A percentile compares a stretch with the other conserved stretches of the same genome.
These are phyloP conservation scores for Cyrtodaria siliqua DNA, from an alignment of 2,888 invertebrate genomes.

Conservation along the genomic window DNA sequence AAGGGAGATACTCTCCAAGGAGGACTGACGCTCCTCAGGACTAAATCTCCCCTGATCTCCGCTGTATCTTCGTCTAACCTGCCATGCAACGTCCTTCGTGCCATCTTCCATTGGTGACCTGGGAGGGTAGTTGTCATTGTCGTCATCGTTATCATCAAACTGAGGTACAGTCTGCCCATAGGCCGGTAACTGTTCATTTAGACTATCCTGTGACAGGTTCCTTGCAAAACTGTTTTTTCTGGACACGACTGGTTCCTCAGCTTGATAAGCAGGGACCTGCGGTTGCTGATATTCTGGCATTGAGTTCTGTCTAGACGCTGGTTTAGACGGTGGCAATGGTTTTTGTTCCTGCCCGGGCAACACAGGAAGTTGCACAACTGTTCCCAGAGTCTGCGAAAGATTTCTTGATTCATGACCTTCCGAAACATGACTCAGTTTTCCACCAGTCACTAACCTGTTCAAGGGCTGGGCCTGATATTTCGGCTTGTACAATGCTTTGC, in stretches of 20 bases:
- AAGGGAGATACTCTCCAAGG: too few relatives aligned
- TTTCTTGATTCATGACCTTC: slow-evolving; percentile 18
- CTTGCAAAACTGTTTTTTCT: too few relatives aligned
- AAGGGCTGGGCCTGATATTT: background rate
- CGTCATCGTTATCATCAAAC: too few relatives aligned
- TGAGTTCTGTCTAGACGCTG: slow-evolving; percentile 11
- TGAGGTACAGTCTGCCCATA: too few relatives aligned
- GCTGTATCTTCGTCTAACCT: slow-evolving; percentile 23
- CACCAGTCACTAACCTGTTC: background rate
- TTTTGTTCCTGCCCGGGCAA: slow-evolving; percentile 12
- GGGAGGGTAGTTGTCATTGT: slow-evolving; percentile 7
- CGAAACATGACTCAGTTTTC: slow-evolving; percentile 28
- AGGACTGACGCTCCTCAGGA: too few relatives aligned
- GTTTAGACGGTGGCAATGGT: slow-evolving; percentile 6
- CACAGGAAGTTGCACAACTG: slow-evolving; percentile 16
- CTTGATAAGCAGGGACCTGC: too few relatives aligned
- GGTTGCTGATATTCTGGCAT: background rate
- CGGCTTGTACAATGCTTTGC: too few relatives aligned
- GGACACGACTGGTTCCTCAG: too few relatives aligned
- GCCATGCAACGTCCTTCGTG: slow-evolving; percentile 44
- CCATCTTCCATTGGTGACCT: slow-evolving; percentile 8
- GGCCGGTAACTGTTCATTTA: too few relatives aligned
- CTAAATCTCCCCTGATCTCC: too few relatives aligned
- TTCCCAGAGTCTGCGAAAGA: background rate
- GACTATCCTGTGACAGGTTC: too few relatives aligned